These are phyloP conservation scores for Gallirallus australis DNA, from an alignment of 2,797 vertebrate genomes.

Conservation along the genomic window DNA sequence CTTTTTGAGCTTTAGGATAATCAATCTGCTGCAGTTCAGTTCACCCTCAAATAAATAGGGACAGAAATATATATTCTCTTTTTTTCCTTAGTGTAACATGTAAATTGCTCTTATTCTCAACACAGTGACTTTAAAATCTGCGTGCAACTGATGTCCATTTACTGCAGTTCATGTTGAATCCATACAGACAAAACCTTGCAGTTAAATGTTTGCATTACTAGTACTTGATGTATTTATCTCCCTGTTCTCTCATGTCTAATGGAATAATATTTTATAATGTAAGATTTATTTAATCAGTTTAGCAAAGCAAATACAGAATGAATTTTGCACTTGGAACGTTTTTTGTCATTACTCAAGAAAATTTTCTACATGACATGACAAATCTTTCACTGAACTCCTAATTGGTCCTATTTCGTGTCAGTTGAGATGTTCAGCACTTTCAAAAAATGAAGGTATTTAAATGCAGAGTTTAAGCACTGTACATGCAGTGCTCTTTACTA, in stretches of 20 bases:
- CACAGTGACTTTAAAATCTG: neutral
- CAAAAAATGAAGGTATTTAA: neutral
- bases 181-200: neutral
- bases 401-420: neutral
- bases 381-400: neutral
- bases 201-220: neutral
- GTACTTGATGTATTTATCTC: neutral
- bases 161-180: neutral
- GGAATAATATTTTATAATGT: neutral
- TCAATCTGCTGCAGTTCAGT: neutral
- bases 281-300: neutral
- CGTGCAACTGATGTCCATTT: neutral
- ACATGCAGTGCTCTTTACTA: fast-evolving
- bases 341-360: neutral
- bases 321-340: neutral
- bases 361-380: neutral
- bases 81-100: neutral
- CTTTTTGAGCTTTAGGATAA: neutral
- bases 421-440: neutral
- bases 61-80: neutral
- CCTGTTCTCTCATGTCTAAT: neutral
- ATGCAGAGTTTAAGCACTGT: neutral
- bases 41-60: neutral
- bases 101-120: neutral
- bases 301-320: neutral